Percentiles rank a stretch among this genome's conserved stretches.
Evolutionary conservation across 2,888 invertebrate genomes (phyloP).

Genomic region (Bhutanitis thaidina): DNA sequence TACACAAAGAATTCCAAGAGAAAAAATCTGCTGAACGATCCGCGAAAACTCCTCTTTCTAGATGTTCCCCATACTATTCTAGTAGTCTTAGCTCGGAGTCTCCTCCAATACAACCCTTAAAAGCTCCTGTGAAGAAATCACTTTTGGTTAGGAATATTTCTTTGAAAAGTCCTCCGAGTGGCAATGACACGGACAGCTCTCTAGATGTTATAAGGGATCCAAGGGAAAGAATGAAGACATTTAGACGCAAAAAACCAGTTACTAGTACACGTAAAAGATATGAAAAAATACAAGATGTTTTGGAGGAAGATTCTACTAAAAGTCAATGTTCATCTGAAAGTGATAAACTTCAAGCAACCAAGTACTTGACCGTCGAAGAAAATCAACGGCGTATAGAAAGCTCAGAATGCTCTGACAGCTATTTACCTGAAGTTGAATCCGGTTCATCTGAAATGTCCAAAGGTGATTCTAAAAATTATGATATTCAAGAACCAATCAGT

Average conservation of each 20-base stretch:
- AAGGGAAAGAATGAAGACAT: constrained; percentile 83
- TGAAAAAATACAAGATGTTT: constrained; percentile 78
- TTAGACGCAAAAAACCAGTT: constrained; percentile 83
- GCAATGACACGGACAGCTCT: constrained; percentile 87
- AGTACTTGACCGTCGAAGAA: constrained; percentile 64
- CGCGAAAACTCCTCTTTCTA: constrained; percentile 79
- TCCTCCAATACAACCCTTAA: constrained; percentile 83
- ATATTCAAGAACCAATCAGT: constrained; percentile 57
- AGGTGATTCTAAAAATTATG: constrained; percentile 67
- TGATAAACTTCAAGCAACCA: constrained; percentile 59
- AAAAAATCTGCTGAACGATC: constrained; percentile 65
- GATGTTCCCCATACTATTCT: constrained; percentile 87
- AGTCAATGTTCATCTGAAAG: constrained; percentile 76
- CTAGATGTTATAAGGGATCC: constrained; percentile 83
- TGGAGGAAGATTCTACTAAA: constrained; percentile 74
- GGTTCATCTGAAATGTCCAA: constrained; percentile 82
- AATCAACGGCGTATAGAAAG: constrained; percentile 79
- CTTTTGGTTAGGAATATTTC: constrained; percentile 80
- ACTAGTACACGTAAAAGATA: constrained; percentile 77
- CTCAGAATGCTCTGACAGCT: constrained; percentile 84
- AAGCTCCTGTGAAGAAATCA: constrained; percentile 83
- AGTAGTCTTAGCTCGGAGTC: constrained; percentile 87
- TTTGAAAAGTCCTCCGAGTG: constrained; percentile 85
- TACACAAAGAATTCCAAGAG: constrained; percentile 66
- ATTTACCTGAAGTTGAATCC: constrained; percentile 83